A percentile compares a stretch with the other conserved stretches of the same genome.
Evolutionary conservation across 2,888 invertebrate species (phyloP).

Genomic region (Zaprionus obscuricornis): DNA sequence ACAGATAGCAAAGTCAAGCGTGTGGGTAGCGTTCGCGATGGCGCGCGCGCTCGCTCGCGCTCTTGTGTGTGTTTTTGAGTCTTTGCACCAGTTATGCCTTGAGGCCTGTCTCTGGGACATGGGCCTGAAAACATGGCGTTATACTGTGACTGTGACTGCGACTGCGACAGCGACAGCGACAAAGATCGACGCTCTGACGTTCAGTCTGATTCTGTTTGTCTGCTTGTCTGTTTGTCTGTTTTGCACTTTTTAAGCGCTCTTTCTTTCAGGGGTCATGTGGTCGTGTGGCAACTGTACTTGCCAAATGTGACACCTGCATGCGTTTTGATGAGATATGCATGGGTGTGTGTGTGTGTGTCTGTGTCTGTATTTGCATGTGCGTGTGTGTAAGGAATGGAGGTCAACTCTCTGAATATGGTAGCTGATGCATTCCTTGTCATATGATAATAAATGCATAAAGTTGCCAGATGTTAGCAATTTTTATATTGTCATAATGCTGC

Average conservation of each 20-base stretch:
- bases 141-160: no score
- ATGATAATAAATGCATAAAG: neutral
- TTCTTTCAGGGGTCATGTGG: constrained; percentile 67
- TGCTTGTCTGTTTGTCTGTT: constrained; percentile 4
- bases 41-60: no score
- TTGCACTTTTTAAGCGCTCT: no score
- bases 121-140: constrained; percentile 31
- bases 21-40: constrained; percentile 59
- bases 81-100: constrained; percentile 70
- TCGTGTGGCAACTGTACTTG: constrained; percentile 73
- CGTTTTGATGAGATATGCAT: neutral
- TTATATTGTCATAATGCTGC: no score
- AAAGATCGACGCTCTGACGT: constrained; percentile 30
- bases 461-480: no score
- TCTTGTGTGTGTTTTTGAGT: no score
- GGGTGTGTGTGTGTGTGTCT: constrained; percentile 20
- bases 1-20: constrained; percentile 21
- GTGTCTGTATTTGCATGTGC: no score
- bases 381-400: constrained; percentile 28
- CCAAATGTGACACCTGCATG: constrained; percentile 58
- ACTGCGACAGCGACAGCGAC: constrained; percentile 32
- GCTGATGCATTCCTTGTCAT: constrained; percentile 8
- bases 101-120: constrained; percentile 63
- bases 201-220: neutral
- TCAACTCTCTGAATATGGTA: constrained; percentile 20